Base-by-base conservation (phyloP, 1,140 invertebrate genomes). In the Scaptomyza hsui region DNA sequence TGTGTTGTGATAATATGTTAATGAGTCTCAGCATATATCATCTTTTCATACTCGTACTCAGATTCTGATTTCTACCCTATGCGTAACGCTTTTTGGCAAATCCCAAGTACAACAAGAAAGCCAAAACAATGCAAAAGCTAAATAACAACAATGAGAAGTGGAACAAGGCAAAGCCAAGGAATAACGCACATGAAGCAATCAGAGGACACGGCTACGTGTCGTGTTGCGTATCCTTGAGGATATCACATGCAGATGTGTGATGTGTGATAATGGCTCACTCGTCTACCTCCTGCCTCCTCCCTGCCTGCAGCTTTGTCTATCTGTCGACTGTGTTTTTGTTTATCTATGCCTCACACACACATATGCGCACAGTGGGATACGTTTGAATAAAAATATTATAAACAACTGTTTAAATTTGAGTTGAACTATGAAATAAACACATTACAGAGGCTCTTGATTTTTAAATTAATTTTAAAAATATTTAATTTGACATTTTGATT, bases 1-100 rank as follows among this genome's bases (percentile, higher is more conserved):
- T 78, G 64, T 80, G 72, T 32, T 78, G 89, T 90, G 89, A 90
- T 90, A 90, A 90, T 90, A 90, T 90, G 89, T 85, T 90, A 90
- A 90, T 90, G 89, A 90, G 89, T 89, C 75, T 41, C 72, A 53
- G 74, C 89, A 90, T 90, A 90, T 90, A 90, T 90, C 89, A 90
- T 81, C 63, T 90, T 78, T 79, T 69, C 64, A 12, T 37, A 37
- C 29, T 44, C 48, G n/a, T 52, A 16, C 29, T 44, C 48, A 10
- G 48, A 16, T 32, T 26, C 4, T 42, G 6, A 35, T 19, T 13
- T 12, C 39, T 1, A 9, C 21, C 4, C 26, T 37, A n/a, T 39
- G 21, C 42, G 10, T 12, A 19, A 6, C 55, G 18, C 9, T 10
- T 32, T 65, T 70, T 70, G 62, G 51, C 73, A 82, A 67, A 73